Percentiles rank a stretch among this genome's conserved stretches.
phyloP scores from a whole-genome alignment of 2,113 vertebrate genomes.

The Nothocercus nigrocapillus region DNA sequence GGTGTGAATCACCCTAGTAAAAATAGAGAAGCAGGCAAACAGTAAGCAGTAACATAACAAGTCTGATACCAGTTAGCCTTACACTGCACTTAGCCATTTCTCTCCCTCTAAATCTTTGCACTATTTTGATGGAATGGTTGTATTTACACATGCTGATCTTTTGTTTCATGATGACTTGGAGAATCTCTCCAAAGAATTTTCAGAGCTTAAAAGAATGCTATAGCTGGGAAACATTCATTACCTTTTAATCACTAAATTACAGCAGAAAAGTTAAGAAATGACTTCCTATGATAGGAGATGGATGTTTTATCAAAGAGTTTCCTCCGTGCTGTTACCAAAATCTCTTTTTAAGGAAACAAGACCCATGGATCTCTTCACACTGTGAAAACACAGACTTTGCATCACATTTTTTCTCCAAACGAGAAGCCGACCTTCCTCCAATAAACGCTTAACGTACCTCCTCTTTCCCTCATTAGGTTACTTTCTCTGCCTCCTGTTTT shows the following conservation, averaged over 20 bases:
- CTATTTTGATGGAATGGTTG: not conserved
- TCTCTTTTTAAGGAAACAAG: not conserved
- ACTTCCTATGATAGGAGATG: not conserved
- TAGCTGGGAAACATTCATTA: not conserved
- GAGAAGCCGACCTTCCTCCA: not conserved
- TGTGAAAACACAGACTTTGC: not conserved
- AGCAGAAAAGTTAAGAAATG: not conserved
- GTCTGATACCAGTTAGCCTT: not conserved
- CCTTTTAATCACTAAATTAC: not conserved
- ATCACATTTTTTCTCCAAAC: not conserved
- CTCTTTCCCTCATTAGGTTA: not conserved
- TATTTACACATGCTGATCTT: not conserved
- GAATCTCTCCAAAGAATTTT: not conserved
- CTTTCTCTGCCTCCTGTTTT: not conserved
- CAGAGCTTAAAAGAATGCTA: not conserved
- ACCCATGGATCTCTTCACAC: not conserved
- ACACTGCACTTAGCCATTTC: not conserved
- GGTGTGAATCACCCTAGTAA: not conserved
- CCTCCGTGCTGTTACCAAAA: not conserved
- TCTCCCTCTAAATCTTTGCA: not conserved
- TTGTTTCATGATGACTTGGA: not conserved
- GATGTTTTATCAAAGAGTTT: slow-evolving; percentile 12
- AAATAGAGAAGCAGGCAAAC: not conserved
- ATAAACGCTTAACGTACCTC: not conserved
- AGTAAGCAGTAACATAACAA: not conserved